These are phyloP conservation scores for Chrysopa pallens DNA, from an alignment of 1,140 invertebrate genomes.

Conservation along the genomic window DNA sequence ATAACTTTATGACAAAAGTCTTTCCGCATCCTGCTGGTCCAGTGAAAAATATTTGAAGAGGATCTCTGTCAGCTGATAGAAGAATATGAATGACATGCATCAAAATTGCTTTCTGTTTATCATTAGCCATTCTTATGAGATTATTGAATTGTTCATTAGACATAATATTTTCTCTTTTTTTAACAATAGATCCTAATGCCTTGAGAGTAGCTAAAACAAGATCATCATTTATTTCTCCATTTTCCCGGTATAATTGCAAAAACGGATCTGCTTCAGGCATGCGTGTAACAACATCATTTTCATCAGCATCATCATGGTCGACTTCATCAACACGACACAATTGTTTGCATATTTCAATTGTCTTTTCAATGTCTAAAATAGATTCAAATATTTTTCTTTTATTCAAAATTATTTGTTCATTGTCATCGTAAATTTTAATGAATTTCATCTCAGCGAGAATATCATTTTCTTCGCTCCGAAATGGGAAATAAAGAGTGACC, in stretches of 20 bases:
- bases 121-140: constrained; percentile 4
- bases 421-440: constrained; percentile 10
- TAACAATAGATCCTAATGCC: constrained; percentile 1
- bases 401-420: constrained; percentile 11
- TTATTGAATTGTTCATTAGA: not conserved
- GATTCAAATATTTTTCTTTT: constrained; percentile 13
- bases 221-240: not conserved
- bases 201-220: not conserved
- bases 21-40: constrained; percentile 9
- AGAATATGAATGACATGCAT: not conserved
- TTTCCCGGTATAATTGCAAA: no score
- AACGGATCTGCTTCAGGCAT: no score
- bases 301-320: no score
- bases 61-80: not conserved
- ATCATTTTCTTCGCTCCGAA: constrained; percentile 14
- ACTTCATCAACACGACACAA: constrained; percentile 10
- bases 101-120: not conserved
- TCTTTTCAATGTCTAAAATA: constrained; percentile 12
- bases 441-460: constrained; percentile 14
- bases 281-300: no score
- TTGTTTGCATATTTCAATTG: constrained; percentile 9
- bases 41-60: constrained; percentile 4
- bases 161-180: constrained; percentile 11
- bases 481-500: constrained; percentile 16
- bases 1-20: constrained; percentile 11